phyloP scores from a whole-genome alignment of 2,888 invertebrate species.

The Calameuta idolon region DNA sequence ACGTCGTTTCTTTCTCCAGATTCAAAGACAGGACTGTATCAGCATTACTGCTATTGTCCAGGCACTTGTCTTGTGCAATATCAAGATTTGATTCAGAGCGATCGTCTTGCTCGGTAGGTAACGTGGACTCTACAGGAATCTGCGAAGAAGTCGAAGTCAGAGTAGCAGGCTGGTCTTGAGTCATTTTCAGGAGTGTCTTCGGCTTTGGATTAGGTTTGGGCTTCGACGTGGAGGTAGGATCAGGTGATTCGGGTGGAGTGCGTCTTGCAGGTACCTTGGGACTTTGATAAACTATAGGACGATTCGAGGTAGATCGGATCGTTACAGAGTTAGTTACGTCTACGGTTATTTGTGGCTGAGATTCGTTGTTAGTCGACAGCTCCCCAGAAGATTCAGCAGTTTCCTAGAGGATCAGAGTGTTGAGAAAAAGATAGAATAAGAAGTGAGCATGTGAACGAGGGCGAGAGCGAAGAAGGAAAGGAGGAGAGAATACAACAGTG shows the following conservation, averaged over 20 bases:
- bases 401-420: slow-evolving; percentile 58
- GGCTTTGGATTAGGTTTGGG: neutral
- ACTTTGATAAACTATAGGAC: slow-evolving; percentile 59
- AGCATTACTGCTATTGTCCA: neutral
- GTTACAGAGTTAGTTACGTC: slow-evolving; percentile 46
- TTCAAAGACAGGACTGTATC: neutral
- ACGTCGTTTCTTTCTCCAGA: neutral
- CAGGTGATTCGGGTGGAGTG: slow-evolving; percentile 45
- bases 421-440: slow-evolving; percentile 14
- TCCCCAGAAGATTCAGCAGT: slow-evolving; percentile 63
- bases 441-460: neutral
- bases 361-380: slow-evolving; percentile 56
- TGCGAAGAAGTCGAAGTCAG: slow-evolving; percentile 21
- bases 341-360: slow-evolving; percentile 46
- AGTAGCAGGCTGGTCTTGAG: slow-evolving; percentile 24
- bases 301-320: slow-evolving; percentile 37
- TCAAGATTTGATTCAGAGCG: neutral
- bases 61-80: neutral
- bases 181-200: neutral
- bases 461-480: slow-evolving; percentile 4
- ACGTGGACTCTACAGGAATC: neutral
- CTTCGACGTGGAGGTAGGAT: slow-evolving; percentile 8
- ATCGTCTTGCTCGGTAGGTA: neutral
- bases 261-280: slow-evolving; percentile 56
- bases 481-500: slow-evolving; percentile 6